phyloP scores from a whole-genome alignment of 2,113 vertebrate genomes.

The Poicephalus gulielmi region DNA sequence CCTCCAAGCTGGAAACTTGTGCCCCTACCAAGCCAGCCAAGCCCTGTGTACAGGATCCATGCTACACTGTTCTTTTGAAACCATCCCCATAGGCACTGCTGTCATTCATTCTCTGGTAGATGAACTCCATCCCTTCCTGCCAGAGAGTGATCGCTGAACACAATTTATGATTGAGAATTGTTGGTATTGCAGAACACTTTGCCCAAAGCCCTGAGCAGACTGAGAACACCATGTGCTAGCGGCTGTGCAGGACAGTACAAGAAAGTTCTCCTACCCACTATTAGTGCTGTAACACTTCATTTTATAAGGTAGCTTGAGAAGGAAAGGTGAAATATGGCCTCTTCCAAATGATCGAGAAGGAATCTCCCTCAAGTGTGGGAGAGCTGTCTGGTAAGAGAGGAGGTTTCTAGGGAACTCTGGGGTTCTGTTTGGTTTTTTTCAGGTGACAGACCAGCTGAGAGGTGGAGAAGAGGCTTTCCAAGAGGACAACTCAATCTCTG shows the following conservation, averaged over 20 bases:
- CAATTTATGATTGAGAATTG: background rate
- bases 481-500: slow-evolving; percentile 74
- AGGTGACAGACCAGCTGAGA: slow-evolving; percentile 75
- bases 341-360: background rate
- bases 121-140: background rate
- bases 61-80: background rate
- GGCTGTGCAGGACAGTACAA: background rate
- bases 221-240: background rate
- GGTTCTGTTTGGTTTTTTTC: slow-evolving; percentile 11
- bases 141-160: background rate
- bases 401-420: background rate
- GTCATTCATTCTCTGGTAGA: background rate
- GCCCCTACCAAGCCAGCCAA: background rate
- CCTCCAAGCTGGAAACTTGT: background rate
- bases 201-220: background rate
- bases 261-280: background rate
- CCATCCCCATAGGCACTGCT: background rate
- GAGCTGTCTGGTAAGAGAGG: background rate
- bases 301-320: background rate
- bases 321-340: background rate
- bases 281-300: background rate
- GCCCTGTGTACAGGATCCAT: background rate
- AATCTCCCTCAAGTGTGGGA: background rate
- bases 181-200: background rate
- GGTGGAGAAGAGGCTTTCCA: slow-evolving; percentile 72